These are phyloP conservation scores for Bubo blakistoni DNA, from an alignment of 2,113 vertebrate genomes.

Conservation along the genomic window DNA sequence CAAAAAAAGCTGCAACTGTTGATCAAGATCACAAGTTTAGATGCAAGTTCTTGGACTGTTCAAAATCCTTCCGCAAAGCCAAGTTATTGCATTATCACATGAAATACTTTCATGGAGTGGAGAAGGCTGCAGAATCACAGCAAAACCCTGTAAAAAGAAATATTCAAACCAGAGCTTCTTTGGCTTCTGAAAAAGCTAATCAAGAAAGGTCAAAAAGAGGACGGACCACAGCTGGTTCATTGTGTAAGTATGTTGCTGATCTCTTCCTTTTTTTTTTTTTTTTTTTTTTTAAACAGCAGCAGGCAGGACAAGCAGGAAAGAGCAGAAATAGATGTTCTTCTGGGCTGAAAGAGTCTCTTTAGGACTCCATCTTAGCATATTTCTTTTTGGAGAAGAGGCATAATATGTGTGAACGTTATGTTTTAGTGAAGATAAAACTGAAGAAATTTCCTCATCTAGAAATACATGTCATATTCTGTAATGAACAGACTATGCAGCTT, in stretches of 20 bases:
- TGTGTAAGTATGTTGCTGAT: conserved; percentile 79
- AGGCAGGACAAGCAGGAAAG: background rate
- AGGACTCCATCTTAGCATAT: background rate
- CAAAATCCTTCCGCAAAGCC: conserved; percentile 94
- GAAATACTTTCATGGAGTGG: conserved; percentile 96
- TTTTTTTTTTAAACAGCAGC: background rate
- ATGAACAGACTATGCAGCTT: background rate
- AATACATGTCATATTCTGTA: background rate
- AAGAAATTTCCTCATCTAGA: background rate
- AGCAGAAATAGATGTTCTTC: background rate
- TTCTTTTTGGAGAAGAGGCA: background rate
- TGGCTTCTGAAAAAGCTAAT: conserved; percentile 77
- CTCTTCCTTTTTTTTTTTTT: background rate
- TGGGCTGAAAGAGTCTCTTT: background rate
- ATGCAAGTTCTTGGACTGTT: conserved; percentile 88
- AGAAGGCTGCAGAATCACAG: conserved; percentile 81
- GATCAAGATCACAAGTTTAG: conserved; percentile 95
- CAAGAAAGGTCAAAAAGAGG: conserved; percentile 81
- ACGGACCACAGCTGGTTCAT: conserved; percentile 79
- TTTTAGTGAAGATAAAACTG: background rate
- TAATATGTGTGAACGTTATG: background rate
- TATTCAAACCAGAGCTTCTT: conserved; percentile 81
- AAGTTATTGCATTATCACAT: conserved; percentile 95
- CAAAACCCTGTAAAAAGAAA: conserved; percentile 78
- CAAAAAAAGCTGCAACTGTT: conserved; percentile 75